Conservation (phyloP, 2,888 invertebrate genomes). For the Pseudococcus longispinus region DNA sequence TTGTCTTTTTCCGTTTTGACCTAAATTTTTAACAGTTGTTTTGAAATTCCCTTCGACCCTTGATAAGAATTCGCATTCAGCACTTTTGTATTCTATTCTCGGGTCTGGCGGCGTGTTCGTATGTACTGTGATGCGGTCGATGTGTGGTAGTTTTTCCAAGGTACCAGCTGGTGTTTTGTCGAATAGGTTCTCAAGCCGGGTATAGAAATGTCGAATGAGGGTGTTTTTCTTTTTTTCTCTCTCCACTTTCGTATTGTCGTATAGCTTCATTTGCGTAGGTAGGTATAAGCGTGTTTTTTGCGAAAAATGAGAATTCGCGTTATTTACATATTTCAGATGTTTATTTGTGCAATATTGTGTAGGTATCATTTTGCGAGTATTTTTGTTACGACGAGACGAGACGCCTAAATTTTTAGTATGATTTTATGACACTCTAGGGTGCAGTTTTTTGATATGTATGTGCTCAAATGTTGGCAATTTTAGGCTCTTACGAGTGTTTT, state of each 20-base stretch:
- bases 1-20: neutral
- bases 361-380: neutral
- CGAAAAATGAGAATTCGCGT: neutral
- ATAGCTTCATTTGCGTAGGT: neutral
- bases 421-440: neutral
- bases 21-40: neutral
- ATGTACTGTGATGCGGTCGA: too few relatives aligned
- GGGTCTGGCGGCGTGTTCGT: neutral
- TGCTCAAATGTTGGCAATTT: neutral
- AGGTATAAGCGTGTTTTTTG: neutral
- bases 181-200: neutral
- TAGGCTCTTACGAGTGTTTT: neutral
- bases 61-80: neutral
- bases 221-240: neutral
- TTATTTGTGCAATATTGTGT: neutral
- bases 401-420: neutral
- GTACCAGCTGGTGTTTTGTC: neutral
- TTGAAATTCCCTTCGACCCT: neutral
- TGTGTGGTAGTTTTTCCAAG: neutral
- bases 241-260: neutral
- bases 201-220: neutral
- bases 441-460: neutral
- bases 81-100: neutral
- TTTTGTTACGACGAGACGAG: neutral
- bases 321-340: neutral